Base-by-base conservation (phyloP, 1,140 invertebrate genomes). In the Oryctes rhinoceros region DNA sequence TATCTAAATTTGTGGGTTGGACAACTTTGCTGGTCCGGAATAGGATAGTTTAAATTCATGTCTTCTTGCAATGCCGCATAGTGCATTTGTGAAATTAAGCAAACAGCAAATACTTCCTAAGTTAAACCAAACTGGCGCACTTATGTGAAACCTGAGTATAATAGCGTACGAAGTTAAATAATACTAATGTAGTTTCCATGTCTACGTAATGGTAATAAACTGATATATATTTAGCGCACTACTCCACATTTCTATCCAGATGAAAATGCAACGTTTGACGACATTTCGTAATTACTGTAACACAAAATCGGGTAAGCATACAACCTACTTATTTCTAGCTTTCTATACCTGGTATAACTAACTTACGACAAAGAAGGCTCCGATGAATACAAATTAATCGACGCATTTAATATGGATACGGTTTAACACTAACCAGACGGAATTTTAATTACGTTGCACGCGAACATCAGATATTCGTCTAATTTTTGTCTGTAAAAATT, bases 331-430 rank as follows among this genome's bases (percentile, higher is more conserved):
- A 71, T 71, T 71, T 30, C 65, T 35, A 71, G 65, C 65, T 71
- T 71, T 71, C 65, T 71, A 71, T 71, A 71, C 65, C 65, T 71
- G 24, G 24, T 71, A 71, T 71, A 71, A 71, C 65, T 71, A 71
- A 20, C 65, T 71, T 71, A 35, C 65, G 65, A 71, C 65, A 71
- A 71, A 37, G 20, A 10, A 11, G 24, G 1, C 65, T 37, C 10
- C 65, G 13, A 71, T 71, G 65, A 71, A 71, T 71, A 71, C 65
- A 71, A 71, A 71, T 24, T 24, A 71, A 71, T 71, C 11, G 6
- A 35, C 11, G 20, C 11, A 24, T 35, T 71, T 71, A 71, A 35
- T 35, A 71, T 71, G 65, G 65, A 71, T 71, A 71, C 65, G 65
- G 65, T 71, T 71, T 71, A 71, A 24, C 24, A 71, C 18, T 6